phyloP scores from a whole-genome alignment of 2,113 vertebrate species.

The Rhynchomys soricoides region DNA sequence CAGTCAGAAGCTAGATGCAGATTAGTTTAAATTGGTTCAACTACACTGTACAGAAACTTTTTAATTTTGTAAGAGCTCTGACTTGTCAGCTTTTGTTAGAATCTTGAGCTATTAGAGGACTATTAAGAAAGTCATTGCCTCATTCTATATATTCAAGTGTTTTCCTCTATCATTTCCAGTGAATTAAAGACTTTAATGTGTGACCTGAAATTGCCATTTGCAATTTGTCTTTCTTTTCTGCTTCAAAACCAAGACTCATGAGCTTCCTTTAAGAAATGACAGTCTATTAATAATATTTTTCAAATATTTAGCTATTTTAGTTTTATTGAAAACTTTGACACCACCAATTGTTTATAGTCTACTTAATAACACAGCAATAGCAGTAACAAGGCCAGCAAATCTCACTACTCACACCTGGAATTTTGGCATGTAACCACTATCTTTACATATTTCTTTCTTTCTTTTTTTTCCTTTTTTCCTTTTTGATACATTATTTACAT shows the following conservation, averaged over 20 bases:
- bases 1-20: no score
- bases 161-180: not conserved
- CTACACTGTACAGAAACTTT: not conserved
- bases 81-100: no score
- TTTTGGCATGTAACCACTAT: not conserved
- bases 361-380: not conserved
- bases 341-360: not conserved
- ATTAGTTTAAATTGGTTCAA: no score
- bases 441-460: not conserved
- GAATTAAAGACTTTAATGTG: not conserved
- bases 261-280: not conserved
- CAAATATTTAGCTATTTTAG: not conserved
- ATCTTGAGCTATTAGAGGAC: not conserved
- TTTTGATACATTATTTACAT: no score
- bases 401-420: not conserved
- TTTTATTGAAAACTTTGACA: not conserved
- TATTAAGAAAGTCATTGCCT: not conserved
- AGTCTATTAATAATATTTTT: not conserved
- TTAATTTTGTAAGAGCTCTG: not conserved
- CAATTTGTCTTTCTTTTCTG: not conserved
- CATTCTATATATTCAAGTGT: not conserved
- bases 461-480: no score
- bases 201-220: not conserved
- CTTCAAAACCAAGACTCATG: not conserved
- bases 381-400: not conserved